phyloP scores from a whole-genome alignment of 2,797 vertebrate genomes.

The Sebastes umbrosus region DNA sequence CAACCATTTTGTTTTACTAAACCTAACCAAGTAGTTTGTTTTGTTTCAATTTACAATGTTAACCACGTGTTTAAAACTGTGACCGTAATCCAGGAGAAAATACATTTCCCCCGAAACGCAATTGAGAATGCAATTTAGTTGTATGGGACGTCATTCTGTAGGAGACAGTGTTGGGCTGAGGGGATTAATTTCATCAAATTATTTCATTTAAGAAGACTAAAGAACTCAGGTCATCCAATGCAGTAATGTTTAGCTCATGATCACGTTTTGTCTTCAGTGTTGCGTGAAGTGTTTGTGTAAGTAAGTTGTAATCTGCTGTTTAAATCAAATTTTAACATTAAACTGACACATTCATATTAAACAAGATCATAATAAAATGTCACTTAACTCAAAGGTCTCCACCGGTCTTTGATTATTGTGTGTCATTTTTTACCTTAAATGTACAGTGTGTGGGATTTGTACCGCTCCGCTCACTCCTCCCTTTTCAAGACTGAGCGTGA shows the following conservation, averaged over 20 bases:
- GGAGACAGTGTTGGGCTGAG: not conserved
- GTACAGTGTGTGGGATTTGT: too few relatives aligned
- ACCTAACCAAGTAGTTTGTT: not conserved
- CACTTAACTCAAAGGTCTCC: not conserved
- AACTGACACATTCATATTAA: not conserved
- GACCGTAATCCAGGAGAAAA: too few relatives aligned
- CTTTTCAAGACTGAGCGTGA: too few relatives aligned
- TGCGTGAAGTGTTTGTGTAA: not conserved
- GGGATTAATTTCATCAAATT: not conserved
- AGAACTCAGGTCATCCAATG: not conserved
- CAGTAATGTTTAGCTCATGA: not conserved
- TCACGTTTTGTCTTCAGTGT: not conserved
- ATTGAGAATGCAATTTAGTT: not conserved
- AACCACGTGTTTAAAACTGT: too few relatives aligned
- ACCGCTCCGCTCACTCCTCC: too few relatives aligned
- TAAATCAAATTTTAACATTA: not conserved
- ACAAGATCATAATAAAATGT: not conserved
- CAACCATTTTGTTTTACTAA: not conserved
- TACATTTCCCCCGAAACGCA: not conserved
- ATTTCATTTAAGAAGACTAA: not conserved
- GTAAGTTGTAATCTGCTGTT: not conserved
- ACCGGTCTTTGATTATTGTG: not conserved
- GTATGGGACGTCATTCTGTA: not conserved
- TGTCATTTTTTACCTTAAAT: constrained; percentile 1
- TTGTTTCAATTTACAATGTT: too few relatives aligned